These are phyloP conservation scores for Pterostichus madidus DNA, from an alignment of 2,888 invertebrate genomes.

Conservation along the genomic window DNA sequence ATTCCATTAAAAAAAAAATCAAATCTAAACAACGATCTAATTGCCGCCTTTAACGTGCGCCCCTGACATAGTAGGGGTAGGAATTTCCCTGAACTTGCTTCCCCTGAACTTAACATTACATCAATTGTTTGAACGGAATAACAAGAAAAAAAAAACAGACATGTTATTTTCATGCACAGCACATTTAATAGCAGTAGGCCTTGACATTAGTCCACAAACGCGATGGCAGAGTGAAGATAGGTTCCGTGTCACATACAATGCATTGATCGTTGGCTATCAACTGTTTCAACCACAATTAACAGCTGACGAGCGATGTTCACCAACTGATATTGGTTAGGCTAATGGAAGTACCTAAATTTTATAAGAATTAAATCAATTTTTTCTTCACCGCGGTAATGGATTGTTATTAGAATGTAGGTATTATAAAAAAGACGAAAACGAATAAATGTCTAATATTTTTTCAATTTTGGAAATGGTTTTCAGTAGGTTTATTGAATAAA, in stretches of 20 bases:
- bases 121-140: slow-evolving; percentile 16
- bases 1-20: background rate
- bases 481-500: no score
- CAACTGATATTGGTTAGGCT: background rate
- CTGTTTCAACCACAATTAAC: slow-evolving; percentile 16
- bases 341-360: background rate
- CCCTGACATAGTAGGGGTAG: background rate
- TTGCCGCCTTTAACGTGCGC: no score
- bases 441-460: no score
- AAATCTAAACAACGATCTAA: no score
- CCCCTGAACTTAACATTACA: slow-evolving; percentile 47
- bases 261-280: slow-evolving; percentile 6
- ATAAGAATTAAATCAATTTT: background rate
- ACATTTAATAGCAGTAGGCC: slow-evolving; percentile 25
- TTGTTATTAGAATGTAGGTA: no score
- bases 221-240: slow-evolving; percentile 24
- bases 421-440: no score
- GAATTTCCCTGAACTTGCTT: slow-evolving; percentile 33
- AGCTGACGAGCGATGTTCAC: background rate
- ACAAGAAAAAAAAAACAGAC: slow-evolving; percentile 3
- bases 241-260: background rate
- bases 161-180: slow-evolving; percentile 34
- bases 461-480: no score
- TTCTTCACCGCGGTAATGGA: background rate
- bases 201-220: slow-evolving; percentile 28